phyloP scores from a whole-genome alignment of 1,140 invertebrate genomes.

The Uloborus diversus region DNA sequence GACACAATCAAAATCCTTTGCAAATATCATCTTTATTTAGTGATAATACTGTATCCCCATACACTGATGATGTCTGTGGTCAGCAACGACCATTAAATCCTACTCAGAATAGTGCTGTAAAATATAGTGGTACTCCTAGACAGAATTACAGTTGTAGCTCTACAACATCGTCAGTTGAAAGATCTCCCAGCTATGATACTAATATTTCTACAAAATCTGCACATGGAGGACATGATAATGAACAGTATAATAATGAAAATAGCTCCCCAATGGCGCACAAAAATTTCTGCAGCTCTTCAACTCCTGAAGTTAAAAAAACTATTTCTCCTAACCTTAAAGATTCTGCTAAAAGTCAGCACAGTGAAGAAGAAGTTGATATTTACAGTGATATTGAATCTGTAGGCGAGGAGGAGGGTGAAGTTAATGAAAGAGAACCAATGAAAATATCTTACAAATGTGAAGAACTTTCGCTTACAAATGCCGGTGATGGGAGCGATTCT shows the following conservation, averaged over 20 bases:
- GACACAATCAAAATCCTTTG: conserved; percentile 24
- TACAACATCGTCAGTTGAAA: conserved; percentile 10
- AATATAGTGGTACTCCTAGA: conserved; percentile 17
- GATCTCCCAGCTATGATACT: conserved; percentile 21
- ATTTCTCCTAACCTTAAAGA: background rate
- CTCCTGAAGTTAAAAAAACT: conserved; percentile 19
- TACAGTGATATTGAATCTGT: conserved; percentile 70
- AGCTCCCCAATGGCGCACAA: conserved; percentile 3
- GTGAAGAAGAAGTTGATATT: conserved; percentile 65
- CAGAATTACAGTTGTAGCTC: conserved; percentile 32
- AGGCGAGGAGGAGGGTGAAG: conserved; percentile 52
- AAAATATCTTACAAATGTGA: conserved; percentile 36
- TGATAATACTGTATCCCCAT: conserved; percentile 13
- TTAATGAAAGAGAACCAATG: background rate
- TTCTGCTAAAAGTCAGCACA: conserved; percentile 24
- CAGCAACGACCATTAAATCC: conserved; percentile 36
- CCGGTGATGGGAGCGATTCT: conserved; percentile 36
- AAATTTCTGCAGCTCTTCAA: conserved; percentile 17
- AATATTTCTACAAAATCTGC: background rate
- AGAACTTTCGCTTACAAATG: conserved; percentile 10
- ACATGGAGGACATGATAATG: conserved; percentile 9
- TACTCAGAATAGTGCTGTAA: conserved; percentile 10
- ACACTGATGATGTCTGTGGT: background rate
- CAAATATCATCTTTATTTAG: conserved; percentile 8
- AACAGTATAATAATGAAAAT: conserved; percentile 19